Conservation (phyloP, 2,113 vertebrate genomes). For the Triplophysa siluroides region DNA sequence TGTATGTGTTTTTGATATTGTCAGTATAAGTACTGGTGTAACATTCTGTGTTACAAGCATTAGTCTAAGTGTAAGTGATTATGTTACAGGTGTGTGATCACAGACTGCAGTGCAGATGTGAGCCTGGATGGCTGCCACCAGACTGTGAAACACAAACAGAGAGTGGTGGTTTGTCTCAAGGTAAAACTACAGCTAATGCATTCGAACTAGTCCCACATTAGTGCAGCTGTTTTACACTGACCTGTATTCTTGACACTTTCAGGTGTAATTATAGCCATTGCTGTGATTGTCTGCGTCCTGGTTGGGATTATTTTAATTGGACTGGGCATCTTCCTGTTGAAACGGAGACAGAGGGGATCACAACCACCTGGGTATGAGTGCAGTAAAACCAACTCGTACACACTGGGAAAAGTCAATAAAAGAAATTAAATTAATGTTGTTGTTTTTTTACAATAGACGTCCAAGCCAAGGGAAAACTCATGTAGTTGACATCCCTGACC, state of each 20-base stretch:
- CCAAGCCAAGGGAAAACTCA: slow-evolving; percentile 45
- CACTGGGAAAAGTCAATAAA: neutral
- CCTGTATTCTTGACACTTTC: slow-evolving; percentile 25
- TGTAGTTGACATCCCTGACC: neutral
- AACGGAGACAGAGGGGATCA: slow-evolving; percentile 52
- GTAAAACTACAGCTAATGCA: slow-evolving; percentile 26
- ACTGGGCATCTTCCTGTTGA: slow-evolving; percentile 53
- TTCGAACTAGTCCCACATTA: neutral
- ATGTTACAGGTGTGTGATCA: slow-evolving; percentile 74
- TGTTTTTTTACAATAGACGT: slow-evolving; percentile 41
- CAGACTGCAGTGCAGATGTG: slow-evolving; percentile 72
- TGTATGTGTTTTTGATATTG: too few relatives aligned
- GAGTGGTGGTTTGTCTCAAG: slow-evolving; percentile 20
- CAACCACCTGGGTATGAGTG: slow-evolving; percentile 51
- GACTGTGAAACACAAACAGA: slow-evolving; percentile 36
- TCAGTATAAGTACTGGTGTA: neutral
- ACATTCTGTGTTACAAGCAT: neutral
- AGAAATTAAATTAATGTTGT: neutral
- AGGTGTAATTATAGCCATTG: slow-evolving; percentile 58
- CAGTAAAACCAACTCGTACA: neutral
- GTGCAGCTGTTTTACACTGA: neutral
- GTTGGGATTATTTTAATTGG: slow-evolving; percentile 51
- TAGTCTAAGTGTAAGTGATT: neutral
- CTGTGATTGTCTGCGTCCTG: slow-evolving; percentile 50
- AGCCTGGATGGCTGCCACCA: slow-evolving; percentile 71